Evolutionary conservation across 2,797 vertebrate species (phyloP), one percentile per base, ranked within the genome.

Genomic region (Chrosomus eos): DNA sequence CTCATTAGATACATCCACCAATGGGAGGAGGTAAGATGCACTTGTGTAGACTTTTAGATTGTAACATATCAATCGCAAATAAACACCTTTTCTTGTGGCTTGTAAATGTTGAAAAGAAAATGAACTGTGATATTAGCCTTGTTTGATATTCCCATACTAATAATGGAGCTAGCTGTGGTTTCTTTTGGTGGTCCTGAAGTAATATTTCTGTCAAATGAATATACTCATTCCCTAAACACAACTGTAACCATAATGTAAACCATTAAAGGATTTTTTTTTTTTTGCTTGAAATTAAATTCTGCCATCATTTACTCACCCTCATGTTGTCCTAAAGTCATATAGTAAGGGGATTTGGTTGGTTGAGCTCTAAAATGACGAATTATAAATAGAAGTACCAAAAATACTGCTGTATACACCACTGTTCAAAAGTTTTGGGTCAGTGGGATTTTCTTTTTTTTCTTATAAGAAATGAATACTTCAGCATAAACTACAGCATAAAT

Each of bases 1-100:
- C 98, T 99, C 91, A 99, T 99, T 81, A 97, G 98, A 85, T 99
- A 99, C 82, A 99, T 99, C 89, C 98, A 99, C 91, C 98, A 99
- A 91, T 99, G 98, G 98, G 98, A 99, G 91, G 98, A 99, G 97
- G 98, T 99, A 89, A 94, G 95, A 40, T 21, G 16, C 28, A 53
- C 55, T 10, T 60, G 33, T 51, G 26, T 62, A 74, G n/a, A 66
- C 38, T 11, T 14, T 62, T 38, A 55, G 31, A 68, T 53, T 45
- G 58, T 62, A 45, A 45, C 26, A 64, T 43, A n/a, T 68, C 48
- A 55, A 23, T 70, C 4, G 3, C 71, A 31, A 73, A 73, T 48
- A 73, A 73, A 75, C 31, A 60, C 23, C 16, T 31, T 45, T 55
- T 66, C 7, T 79, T 31, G 28, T 48, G 60, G 36, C 23, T 75